Base-by-base conservation (phyloP, 2,888 invertebrate genomes). In the Tetramorium bicarinatum region DNA sequence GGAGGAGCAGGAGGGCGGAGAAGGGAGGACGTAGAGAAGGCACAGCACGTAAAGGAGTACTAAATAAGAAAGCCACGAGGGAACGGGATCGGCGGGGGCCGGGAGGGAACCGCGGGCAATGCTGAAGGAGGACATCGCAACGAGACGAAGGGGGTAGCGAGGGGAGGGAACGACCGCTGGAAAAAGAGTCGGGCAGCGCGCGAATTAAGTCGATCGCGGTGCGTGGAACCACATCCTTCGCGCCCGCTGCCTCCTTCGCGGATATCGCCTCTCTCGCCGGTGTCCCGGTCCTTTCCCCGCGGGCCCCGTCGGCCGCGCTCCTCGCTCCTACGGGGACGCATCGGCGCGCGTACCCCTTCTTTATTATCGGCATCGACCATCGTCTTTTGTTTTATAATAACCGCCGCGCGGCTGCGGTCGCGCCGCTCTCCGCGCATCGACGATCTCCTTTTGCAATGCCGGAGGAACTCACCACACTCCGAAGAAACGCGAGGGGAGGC, bases 201-300 rank as follows among this genome's bases (percentile, higher is more conserved):
- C 94, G 94, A 94, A 94, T 94, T 94, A 94, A 94, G 93, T 94
- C 93, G 93, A 94, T 94, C 94, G 94, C 92, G 88, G 93, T 94
- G 94, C 94, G 94, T 94, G 94, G 94, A 94, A 94, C 94, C 94
- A 94, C 94, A 94, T 94, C 94, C 94, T 94, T 93, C 92, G 92
- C 93, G 92, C 93, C 89, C 92, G 90, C 90, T 90, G 90, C 91
- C 56, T 59, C 41, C 61, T 64, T 90, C 87, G 71, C 80, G 86
- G 84, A 92, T 91, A 92, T 92, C 92, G 89, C 88, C 91, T 91
- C 92, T 90, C 92, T 89, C 90, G 29, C 29, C 29, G 88, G 87
- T 88, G 85, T 87, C 79, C 69, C 86, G 77, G 82, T 71, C 69
- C 75, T 83, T 67, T 81, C 25, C 62, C 56, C 87, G 49, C 76